phyloP scores from a whole-genome alignment of 2,888 invertebrate species.

The Galerucella calmariensis region DNA sequence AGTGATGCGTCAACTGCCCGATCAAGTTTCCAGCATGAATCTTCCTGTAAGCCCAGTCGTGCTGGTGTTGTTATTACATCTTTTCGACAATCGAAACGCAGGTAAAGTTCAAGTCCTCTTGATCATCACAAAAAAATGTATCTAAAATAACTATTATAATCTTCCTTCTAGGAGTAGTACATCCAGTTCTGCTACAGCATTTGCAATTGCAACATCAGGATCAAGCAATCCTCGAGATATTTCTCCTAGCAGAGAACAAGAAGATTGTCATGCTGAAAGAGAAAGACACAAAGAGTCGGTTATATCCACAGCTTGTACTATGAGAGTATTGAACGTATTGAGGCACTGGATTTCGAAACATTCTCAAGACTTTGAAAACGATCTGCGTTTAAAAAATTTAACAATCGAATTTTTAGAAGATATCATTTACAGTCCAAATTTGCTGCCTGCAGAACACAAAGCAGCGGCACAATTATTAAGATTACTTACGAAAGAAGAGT shows the following conservation, averaged over 20 bases:
- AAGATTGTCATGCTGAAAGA: slow-evolving; percentile 65
- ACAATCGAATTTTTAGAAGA: slow-evolving; percentile 90
- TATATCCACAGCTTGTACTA: slow-evolving; percentile 92
- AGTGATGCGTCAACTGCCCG: slow-evolving; percentile 66
- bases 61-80: slow-evolving; percentile 93
- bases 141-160: not conserved
- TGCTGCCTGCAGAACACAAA: slow-evolving; percentile 89
- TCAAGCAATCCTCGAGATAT: slow-evolving; percentile 84
- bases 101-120: slow-evolving; percentile 66
- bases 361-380: slow-evolving; percentile 86
- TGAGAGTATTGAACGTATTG: slow-evolving; percentile 90
- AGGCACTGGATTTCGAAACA: slow-evolving; percentile 94
- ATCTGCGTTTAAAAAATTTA: slow-evolving; percentile 77
- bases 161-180: slow-evolving; percentile 77
- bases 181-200: slow-evolving; percentile 88
- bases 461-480: slow-evolving; percentile 85
- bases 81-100: slow-evolving; percentile 86
- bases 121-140: not conserved
- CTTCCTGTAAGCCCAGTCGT: slow-evolving; percentile 72
- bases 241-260: slow-evolving; percentile 61
- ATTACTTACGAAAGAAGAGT: slow-evolving; percentile 80
- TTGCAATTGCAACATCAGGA: slow-evolving; percentile 91
- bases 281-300: slow-evolving; percentile 76
- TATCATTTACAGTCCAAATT: slow-evolving; percentile 83
- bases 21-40: slow-evolving; percentile 73